Evolutionary conservation across 2,888 invertebrate species (phyloP).

Genomic region (Athalia cordata): DNA sequence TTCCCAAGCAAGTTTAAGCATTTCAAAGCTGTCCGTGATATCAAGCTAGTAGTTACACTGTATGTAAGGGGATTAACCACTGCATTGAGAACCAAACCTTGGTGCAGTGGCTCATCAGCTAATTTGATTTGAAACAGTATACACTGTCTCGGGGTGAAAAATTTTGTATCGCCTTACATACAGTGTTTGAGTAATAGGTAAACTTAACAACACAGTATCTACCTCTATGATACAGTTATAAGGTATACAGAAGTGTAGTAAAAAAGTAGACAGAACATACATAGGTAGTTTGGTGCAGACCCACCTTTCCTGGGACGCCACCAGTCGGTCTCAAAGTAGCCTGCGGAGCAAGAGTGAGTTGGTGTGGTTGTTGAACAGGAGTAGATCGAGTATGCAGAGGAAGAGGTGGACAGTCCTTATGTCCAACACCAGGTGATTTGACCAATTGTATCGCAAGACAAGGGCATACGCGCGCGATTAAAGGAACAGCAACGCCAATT

Average conservation of each 20-base stretch:
- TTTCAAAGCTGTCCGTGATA: constrained; percentile 20
- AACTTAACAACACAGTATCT: constrained; percentile 45
- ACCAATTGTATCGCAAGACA: constrained; percentile 67
- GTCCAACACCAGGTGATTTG: constrained; percentile 70
- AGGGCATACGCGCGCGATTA: constrained; percentile 70
- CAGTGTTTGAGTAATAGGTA: constrained; percentile 9
- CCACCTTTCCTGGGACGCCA: constrained; percentile 98
- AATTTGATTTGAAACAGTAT: background rate
- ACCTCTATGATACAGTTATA: constrained; percentile 52
- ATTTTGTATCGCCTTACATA: constrained; percentile 17
- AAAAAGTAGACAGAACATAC: constrained; percentile 73
- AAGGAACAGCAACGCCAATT: constrained; percentile 70
- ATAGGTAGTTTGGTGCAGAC: constrained; percentile 75
- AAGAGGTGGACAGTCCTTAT: constrained; percentile 81
- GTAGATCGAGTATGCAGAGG: constrained; percentile 80
- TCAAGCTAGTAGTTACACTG: constrained; percentile 21
- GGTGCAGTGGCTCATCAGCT: background rate
- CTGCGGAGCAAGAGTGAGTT: constrained; percentile 83
- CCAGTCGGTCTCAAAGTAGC: constrained; percentile 97
- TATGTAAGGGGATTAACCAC: constrained; percentile 22
- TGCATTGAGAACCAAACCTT: background rate
- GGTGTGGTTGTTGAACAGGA: constrained; percentile 73
- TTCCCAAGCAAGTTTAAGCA: constrained; percentile 25
- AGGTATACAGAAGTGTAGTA: constrained; percentile 61
- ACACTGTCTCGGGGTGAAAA: background rate